A percentile compares a stretch with the other conserved stretches of the same genome.
These are phyloP conservation scores for Stichodactyla helianthus DNA, from an alignment of 64 coral and sea anemone species.

Conservation along the genomic window DNA sequence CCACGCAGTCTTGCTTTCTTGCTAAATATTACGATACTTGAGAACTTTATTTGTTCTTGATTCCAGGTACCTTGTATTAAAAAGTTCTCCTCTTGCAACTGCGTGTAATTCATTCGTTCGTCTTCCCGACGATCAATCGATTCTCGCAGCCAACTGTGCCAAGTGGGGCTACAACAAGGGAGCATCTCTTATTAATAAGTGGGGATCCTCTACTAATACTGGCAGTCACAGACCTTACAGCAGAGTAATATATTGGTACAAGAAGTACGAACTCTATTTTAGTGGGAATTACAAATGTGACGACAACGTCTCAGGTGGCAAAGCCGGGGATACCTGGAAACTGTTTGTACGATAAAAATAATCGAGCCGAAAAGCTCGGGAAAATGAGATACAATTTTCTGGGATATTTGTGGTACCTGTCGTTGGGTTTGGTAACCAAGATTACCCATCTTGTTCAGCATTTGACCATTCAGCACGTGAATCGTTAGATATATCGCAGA, in stretches of 20 bases:
- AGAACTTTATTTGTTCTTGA: not conserved
- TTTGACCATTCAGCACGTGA: no score
- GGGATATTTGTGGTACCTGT: no score
- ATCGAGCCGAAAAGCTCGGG: no score
- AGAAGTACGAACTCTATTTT: not conserved
- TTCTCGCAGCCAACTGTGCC: constrained; percentile 19
- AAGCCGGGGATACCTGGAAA: not conserved
- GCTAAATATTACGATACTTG: not conserved
- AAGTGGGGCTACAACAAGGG: constrained; percentile 26
- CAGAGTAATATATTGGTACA: not conserved
- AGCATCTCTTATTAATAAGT: not conserved
- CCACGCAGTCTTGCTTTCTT: not conserved
- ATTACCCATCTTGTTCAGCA: no score
- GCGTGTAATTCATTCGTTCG: constrained; percentile 24
- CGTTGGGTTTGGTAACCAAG: no score
- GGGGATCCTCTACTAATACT: not conserved
- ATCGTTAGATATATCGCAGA: no score
- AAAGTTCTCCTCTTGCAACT: not conserved
- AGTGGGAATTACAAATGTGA: not conserved
- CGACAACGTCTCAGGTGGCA: not conserved
- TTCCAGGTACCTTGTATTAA: not conserved
- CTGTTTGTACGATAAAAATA: not conserved
- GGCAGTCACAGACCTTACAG: not conserved
- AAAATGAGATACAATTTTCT: no score
- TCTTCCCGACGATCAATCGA: constrained; percentile 19